phyloP scores from a whole-genome alignment of 2,113 vertebrate genomes.

The Erythrocebus patas region DNA sequence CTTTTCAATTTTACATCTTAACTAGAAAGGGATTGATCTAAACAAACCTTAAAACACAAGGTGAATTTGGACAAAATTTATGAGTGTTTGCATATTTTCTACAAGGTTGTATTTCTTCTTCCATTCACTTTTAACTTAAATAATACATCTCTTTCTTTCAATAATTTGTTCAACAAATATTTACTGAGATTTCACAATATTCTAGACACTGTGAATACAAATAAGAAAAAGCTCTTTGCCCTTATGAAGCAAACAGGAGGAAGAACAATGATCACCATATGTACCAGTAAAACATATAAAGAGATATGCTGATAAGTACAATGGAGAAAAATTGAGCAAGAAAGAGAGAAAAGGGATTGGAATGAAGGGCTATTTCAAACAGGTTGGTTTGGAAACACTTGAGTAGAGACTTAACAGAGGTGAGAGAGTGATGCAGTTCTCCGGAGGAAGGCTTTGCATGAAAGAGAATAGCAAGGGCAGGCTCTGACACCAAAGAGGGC shows the following conservation, averaged over 20 bases:
- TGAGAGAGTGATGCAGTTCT: not conserved
- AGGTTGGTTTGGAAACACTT: not conserved
- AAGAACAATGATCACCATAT: not conserved
- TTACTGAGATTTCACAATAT: not conserved
- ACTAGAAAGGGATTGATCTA: not conserved
- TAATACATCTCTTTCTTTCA: not conserved
- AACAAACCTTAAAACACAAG: not conserved
- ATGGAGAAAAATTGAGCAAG: not conserved
- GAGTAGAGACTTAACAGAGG: not conserved
- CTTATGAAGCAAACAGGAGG: not conserved
- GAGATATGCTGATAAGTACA: not conserved
- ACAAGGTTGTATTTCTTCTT: not conserved
- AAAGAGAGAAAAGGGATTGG: not conserved
- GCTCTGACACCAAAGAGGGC: not conserved
- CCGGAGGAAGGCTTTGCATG: not conserved
- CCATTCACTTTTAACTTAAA: not conserved
- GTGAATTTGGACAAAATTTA: not conserved
- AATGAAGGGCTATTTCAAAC: not conserved
- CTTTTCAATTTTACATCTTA: not conserved
- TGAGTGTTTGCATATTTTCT: not conserved
- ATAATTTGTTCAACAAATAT: not conserved
- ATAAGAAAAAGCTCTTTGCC: not conserved
- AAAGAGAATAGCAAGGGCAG: not conserved
- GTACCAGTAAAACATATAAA: not conserved
- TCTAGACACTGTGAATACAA: not conserved